phyloP scores from a whole-genome alignment of 2,888 invertebrate species.

The Mantis religiosa region DNA sequence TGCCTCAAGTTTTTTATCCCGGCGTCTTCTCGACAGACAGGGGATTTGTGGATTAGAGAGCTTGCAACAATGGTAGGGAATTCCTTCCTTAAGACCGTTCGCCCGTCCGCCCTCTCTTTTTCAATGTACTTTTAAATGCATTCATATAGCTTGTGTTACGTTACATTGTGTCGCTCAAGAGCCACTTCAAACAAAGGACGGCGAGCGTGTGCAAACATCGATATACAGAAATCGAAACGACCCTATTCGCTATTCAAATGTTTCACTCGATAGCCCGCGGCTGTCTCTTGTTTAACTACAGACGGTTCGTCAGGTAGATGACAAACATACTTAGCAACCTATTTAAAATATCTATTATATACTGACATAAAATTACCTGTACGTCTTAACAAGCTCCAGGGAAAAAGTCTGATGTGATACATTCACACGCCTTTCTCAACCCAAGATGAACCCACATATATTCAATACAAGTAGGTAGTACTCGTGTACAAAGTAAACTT shows the following conservation, averaged over 20 bases:
- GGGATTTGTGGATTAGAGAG: not conserved
- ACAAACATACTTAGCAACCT: no score
- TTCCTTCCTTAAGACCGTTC: not conserved
- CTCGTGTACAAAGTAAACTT: no score
- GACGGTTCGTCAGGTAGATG: no score
- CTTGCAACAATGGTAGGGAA: not conserved
- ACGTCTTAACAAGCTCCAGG: no score
- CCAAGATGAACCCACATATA: no score
- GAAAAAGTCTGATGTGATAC: no score
- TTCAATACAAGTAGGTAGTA: no score
- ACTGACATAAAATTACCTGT: no score
- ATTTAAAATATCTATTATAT: no score
- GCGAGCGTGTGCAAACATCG: not conserved
- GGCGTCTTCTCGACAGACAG: not conserved
- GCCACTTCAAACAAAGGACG: not conserved
- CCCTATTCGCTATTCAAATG: not conserved
- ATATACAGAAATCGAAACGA: not conserved
- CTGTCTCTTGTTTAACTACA: no score
- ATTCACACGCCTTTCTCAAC: no score
- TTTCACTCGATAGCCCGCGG: not conserved
- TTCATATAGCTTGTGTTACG: not conserved
- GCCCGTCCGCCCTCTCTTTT: not conserved
- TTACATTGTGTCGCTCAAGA: not conserved
- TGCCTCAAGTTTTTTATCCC: not conserved
- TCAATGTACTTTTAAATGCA: not conserved